Conservation (phyloP, 2,888 invertebrate species). For the Poecilus cupreus region DNA sequence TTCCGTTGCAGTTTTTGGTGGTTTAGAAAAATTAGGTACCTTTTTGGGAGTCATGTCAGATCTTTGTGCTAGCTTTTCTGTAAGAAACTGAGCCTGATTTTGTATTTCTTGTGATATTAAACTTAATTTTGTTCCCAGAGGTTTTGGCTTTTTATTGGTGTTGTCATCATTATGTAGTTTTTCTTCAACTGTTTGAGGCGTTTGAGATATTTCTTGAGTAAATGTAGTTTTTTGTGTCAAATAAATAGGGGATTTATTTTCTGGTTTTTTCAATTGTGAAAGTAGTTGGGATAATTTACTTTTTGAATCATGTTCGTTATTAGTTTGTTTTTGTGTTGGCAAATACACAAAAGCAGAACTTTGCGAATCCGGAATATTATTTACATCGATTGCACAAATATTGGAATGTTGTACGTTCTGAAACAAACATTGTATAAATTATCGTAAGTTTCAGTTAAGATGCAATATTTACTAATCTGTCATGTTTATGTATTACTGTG, state of each 20-base stretch:
- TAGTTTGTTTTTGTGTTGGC: constrained; percentile 1
- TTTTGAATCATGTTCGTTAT: constrained; percentile 3
- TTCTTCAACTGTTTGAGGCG: constrained; percentile 9
- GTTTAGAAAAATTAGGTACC: not conserved
- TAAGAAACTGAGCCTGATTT: not conserved
- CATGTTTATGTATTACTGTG: no score
- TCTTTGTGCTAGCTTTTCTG: not conserved
- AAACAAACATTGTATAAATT: constrained; percentile 8
- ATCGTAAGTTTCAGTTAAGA: no score
- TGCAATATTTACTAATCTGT: no score
- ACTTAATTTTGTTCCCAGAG: not conserved
- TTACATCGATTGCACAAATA: not conserved
- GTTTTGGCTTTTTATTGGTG: not conserved
- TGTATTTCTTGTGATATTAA: not conserved
- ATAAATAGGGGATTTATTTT: constrained; percentile 10
- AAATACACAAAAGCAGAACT: constrained; percentile 30
- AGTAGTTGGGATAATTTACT: constrained; percentile 35
- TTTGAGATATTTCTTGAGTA: constrained; percentile 13
- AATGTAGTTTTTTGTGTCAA: constrained; percentile 23
- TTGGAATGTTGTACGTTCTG: constrained; percentile 4
- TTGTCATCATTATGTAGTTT: not conserved
- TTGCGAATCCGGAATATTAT: constrained; percentile 2
- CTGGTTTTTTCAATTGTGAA: constrained; percentile 20
- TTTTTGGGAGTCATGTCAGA: not conserved
- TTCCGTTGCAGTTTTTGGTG: not conserved